Evolutionary conservation across 2,113 vertebrate genomes (phyloP).

Genomic region (Etheostoma cragini): DNA sequence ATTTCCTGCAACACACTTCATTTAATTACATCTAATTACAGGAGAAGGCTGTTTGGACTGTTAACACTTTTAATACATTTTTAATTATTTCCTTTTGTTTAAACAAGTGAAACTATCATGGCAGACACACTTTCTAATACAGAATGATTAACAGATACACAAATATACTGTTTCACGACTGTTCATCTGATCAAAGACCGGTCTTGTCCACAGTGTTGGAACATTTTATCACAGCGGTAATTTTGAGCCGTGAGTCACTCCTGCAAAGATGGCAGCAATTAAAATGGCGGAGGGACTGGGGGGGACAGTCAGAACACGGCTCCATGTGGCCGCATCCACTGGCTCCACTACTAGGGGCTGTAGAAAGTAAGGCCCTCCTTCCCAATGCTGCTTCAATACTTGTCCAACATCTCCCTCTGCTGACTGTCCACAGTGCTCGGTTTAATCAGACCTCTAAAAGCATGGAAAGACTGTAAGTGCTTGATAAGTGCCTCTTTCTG

Average conservation of each 20-base stretch:
- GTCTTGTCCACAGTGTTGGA: not conserved
- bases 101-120: not conserved
- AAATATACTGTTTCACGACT: not conserved
- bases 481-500: not conserved
- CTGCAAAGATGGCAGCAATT: constrained; percentile 61
- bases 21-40: not conserved
- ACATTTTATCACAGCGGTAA: constrained; percentile 4
- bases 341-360: constrained; percentile 30
- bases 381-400: constrained; percentile 37
- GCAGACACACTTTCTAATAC: not conserved
- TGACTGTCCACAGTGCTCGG: constrained; percentile 43
- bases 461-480: not conserved
- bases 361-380: constrained; percentile 21
- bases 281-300: constrained; percentile 68
- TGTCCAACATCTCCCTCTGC: constrained; percentile 76
- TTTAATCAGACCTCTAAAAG: not conserved
- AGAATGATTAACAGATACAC: not conserved
- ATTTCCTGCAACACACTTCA: constrained; percentile 2
- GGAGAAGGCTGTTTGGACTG: constrained; percentile 10
- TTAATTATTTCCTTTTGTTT: not conserved
- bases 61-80: constrained; percentile 1
- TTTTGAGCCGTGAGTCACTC: constrained; percentile 15
- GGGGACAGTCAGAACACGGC: constrained; percentile 37
- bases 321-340: constrained; percentile 36
- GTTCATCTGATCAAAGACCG: not conserved